Percentiles rank a stretch among this genome's conserved stretches.
Conservation (phyloP, 2,113 vertebrate species). For the Hippocampus abdominalis region DNA sequence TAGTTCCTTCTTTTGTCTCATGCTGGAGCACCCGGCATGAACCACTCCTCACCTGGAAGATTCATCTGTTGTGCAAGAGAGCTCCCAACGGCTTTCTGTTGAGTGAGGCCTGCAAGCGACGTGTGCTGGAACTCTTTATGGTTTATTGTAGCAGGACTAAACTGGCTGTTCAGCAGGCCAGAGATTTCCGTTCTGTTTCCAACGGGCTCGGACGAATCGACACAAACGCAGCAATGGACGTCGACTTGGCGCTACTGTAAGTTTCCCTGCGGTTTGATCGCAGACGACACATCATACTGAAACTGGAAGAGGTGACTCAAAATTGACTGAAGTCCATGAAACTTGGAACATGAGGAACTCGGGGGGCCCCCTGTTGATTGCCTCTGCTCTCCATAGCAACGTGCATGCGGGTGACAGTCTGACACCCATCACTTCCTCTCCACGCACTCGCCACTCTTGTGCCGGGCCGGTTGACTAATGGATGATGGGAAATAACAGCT, state of each 20-base stretch:
- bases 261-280: too few relatives aligned
- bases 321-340: too few relatives aligned
- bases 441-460: constrained; percentile 18
- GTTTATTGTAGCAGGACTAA: too few relatives aligned
- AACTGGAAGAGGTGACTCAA: too few relatives aligned
- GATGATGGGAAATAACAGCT: constrained; percentile 51
- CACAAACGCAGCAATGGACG: too few relatives aligned
- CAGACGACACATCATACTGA: too few relatives aligned
- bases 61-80: constrained; percentile 28
- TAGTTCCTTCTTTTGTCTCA: not conserved
- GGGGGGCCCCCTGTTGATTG: too few relatives aligned
- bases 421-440: constrained; percentile 28
- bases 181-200: too few relatives aligned
- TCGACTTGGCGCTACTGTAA: too few relatives aligned
- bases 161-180: too few relatives aligned
- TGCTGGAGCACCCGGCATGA: constrained; percentile 10
- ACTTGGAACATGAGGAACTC: too few relatives aligned
- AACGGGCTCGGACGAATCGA: too few relatives aligned
- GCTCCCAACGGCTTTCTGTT: constrained; percentile 30
- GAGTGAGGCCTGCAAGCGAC: constrained; percentile 27
- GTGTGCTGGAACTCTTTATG: constrained; percentile 10
- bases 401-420: not conserved
- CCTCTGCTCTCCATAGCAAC: not conserved
- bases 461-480: constrained; percentile 45
- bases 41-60: constrained; percentile 12